These are phyloP conservation scores for Lissocephala sabroskyi DNA, from an alignment of 2,888 invertebrate genomes.

Conservation along the genomic window DNA sequence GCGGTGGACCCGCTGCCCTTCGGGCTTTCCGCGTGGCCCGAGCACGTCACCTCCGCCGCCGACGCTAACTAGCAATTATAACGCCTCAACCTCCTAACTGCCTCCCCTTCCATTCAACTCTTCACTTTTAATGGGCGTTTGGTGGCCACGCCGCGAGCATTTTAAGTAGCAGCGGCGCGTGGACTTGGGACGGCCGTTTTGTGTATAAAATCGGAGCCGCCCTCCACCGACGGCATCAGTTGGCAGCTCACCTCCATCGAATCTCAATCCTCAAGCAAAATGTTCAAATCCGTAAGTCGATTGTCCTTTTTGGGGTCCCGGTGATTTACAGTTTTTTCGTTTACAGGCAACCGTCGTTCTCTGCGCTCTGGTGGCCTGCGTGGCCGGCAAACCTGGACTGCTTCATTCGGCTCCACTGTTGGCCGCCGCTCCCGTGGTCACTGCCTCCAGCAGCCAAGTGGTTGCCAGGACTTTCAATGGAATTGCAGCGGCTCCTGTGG, in stretches of 20 bases:
- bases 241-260: constrained; percentile 19
- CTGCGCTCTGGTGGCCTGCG: constrained; percentile 54
- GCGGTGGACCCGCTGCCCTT: constrained; percentile 50
- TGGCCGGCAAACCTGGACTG: constrained; percentile 50
- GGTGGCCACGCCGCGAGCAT: constrained; percentile 28
- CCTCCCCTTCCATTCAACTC: too few relatives aligned
- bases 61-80: constrained; percentile 28
- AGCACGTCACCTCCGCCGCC: constrained; percentile 19
- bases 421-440: constrained; percentile 24
- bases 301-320: too few relatives aligned
- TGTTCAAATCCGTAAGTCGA: constrained; percentile 56
- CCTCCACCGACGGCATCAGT: constrained; percentile 37
- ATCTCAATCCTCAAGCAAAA: constrained; percentile 26
- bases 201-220: constrained; percentile 43
- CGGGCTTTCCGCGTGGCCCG: constrained; percentile 41
- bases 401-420: constrained; percentile 24
- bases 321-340: neutral
- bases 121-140: constrained; percentile 50
- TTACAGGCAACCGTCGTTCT: constrained; percentile 52
- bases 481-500: constrained; percentile 29
- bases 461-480: constrained; percentile 36
- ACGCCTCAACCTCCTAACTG: too few relatives aligned
- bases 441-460: constrained; percentile 38
- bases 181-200: too few relatives aligned
- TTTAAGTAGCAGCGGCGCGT: constrained; percentile 27